Percentiles rank a stretch among this genome's conserved stretches.
Conservation (phyloP, 2,113 vertebrate species). For the Aramus guarauna region DNA sequence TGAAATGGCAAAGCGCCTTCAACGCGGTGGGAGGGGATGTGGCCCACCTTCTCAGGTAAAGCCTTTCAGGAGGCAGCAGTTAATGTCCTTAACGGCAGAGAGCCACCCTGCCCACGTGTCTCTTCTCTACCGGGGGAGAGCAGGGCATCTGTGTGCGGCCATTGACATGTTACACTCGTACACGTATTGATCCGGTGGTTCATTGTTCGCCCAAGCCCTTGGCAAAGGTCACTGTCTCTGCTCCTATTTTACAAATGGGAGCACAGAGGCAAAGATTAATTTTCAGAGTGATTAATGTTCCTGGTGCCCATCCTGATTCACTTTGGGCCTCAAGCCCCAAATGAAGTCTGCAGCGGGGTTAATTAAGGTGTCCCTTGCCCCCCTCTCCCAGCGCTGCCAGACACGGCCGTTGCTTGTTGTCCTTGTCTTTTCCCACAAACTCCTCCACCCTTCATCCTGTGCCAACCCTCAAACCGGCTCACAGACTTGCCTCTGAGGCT, state of each 20-base stretch:
- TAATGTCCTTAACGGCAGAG: not conserved
- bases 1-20: fast-evolving
- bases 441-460: conserved; percentile 19
- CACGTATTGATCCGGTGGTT: not conserved
- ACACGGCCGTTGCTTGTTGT: not conserved
- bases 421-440: conserved; percentile 20
- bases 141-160: not conserved
- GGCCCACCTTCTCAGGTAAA: not conserved
- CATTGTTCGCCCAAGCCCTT: conserved; percentile 47
- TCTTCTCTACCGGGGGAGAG: not conserved
- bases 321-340: not conserved
- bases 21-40: fast-evolving
- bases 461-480: conserved; percentile 46
- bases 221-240: conserved; percentile 45
- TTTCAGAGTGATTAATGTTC: conserved; percentile 34
- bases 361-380: not conserved
- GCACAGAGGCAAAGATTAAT: not conserved
- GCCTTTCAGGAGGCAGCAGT: not conserved
- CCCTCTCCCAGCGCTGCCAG: not conserved
- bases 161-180: conserved; percentile 51
- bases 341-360: not conserved
- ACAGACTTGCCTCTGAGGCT: not conserved
- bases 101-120: not conserved
- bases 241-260: not conserved
- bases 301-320: not conserved